Evolutionary conservation across 2,888 invertebrate genomes (phyloP).

Genomic region (Ommatoiulus sabulosus): DNA sequence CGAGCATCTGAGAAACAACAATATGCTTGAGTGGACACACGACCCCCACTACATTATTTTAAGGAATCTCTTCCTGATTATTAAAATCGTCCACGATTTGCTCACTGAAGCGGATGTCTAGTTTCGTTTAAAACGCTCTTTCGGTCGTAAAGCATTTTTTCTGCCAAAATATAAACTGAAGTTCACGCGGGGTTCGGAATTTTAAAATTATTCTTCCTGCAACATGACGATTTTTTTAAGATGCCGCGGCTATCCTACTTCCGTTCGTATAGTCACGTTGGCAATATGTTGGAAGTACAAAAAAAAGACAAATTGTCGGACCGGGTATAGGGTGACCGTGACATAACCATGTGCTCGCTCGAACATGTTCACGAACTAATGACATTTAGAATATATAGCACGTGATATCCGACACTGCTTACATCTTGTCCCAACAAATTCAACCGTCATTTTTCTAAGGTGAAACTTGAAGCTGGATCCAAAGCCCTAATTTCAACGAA

Average conservation of each 20-base stretch:
- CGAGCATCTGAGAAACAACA: not conserved
- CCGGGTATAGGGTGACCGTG: not conserved
- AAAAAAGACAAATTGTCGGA: not conserved
- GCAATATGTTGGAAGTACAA: not conserved
- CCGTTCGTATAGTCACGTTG: not conserved
- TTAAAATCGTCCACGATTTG: not conserved
- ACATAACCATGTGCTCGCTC: conserved; percentile 22
- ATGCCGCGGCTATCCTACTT: not conserved
- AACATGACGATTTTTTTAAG: not conserved
- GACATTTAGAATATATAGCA: not conserved
- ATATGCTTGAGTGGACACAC: not conserved
- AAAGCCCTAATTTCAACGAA: not conserved
- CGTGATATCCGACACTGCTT: not conserved
- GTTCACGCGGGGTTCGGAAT: not conserved
- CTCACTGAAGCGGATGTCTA: not conserved
- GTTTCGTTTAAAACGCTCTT: not conserved
- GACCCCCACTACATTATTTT: not conserved
- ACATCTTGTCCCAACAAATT: not conserved
- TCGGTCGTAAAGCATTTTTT: not conserved
- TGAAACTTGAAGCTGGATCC: not conserved
- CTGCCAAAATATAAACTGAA: not conserved
- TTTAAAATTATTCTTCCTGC: conserved; percentile 13
- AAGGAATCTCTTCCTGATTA: not conserved
- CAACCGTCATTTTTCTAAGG: not conserved
- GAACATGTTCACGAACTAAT: not conserved